Evolutionary conservation across 2,113 vertebrate genomes (phyloP), one percentile per base, ranked within the genome.

Genomic region (Phylloscopus trochiloides): DNA sequence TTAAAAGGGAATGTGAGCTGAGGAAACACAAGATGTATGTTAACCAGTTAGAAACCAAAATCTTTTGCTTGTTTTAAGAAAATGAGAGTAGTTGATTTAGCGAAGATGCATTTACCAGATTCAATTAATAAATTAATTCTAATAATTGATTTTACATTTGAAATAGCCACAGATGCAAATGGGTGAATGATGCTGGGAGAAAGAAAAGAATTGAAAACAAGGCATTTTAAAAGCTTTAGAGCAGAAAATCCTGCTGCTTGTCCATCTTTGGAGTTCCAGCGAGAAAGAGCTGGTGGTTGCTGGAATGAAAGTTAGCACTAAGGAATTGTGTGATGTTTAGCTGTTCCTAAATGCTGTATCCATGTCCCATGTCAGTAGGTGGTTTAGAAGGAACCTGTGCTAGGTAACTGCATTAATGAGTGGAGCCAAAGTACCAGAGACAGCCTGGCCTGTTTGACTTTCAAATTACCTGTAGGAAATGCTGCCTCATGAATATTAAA

Each of bases 401-500:
- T 65, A 36, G 50, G 58, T 65, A 78, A 32, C n/a, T 88, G 58
- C 67, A 76, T 65, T 89, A 81, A 72, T 87, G 45, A 87, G 58
- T 45, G 36, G 19, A 89, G n/a, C 25, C 25, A 9, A 31, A 81
- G 52, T 84, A 48, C 52, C 61, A 94, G 71, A 88, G 26, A 77
- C 43, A 87, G n/a, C 77, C 61, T 82, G 43, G 73, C 17, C 68
- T 84, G 36, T 91, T 89, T 94, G 91, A 92, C 93, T 96, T 95
- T 87, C 70, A 94, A 85, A 96, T 96, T 85, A 84, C 72, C 71
- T 2, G 7, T 34, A 72, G 40, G 31, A 95, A 78, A 90, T 40
- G 22, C 84, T 96, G 47, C 62, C 58, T 88, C 66, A 80, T 93
- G 67, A 93, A 95, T 96, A 93, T 86, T 73, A 90, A 92, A 88